Evolutionary conservation across 2,888 invertebrate species (phyloP), one percentile per base, ranked within the genome.

Genomic region (Limnephilus auricula): DNA sequence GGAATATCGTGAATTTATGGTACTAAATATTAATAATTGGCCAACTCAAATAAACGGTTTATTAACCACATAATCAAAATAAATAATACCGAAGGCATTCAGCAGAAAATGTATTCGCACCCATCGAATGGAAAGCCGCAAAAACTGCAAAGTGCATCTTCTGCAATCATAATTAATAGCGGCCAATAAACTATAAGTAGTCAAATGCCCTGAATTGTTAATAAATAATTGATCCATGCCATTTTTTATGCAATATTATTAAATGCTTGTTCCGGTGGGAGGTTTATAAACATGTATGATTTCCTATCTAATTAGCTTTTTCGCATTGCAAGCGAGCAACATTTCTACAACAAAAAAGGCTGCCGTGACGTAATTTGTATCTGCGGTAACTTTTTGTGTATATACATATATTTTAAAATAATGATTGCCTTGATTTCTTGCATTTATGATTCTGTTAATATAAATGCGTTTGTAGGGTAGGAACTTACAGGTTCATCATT

Each of bases 51-150:
- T 65, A 65, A 65, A 65, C 65, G 65, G 25, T 65, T 65, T 65
- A 65, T 9, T 65, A 65, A 65, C 65, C 65, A 65, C 65, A 25
- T 65, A 65, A 80, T 32, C 31, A 32, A 32, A 80, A 32, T 80
- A 32, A 80, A 80, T 80, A 80, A 31, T 15, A 80, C 13, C n/a
- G 78, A 88, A 32, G 78, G 32, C 79, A 50, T 79, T 10, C 65
- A 88, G 50, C 79, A n/a, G 65, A 34, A 88, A 88, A 88, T 88
- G 12, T 88, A 88, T 88, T 88, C 79, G 65, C 87, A 79, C 37
- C 32, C 78, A 65, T 34, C 40, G 78, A 78, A 31, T 40, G 85
- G 85, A 85, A 32, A 88, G 78, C 31, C 12, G 87, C n/a, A 34
- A 88, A 88, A 88, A 78, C 78, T 85, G 87, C 15, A 30, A 78